A percentile compares a stretch with the other conserved stretches of the same genome.
phyloP scores from a whole-genome alignment of 2,888 invertebrate genomes.

The Steinernema hermaphroditum region DNA sequence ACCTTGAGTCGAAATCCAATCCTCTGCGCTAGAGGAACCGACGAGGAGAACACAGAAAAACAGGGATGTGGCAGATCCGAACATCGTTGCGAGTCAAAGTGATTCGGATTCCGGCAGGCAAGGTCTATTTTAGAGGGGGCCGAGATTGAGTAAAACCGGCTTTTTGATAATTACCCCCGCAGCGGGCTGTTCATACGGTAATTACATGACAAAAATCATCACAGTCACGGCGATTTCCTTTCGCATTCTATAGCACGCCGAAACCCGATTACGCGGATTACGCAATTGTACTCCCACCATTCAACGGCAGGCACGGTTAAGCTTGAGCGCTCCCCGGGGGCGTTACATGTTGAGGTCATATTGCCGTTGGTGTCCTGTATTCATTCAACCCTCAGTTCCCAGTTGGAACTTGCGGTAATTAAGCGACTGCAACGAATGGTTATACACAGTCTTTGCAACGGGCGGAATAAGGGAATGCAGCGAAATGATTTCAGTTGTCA shows the following conservation, averaged over 20 bases:
- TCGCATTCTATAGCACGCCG: not conserved
- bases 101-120: not conserved
- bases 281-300: constrained; percentile 24
- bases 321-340: not conserved
- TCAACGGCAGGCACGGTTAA: constrained; percentile 6
- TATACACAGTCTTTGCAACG: too few relatives aligned
- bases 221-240: constrained; percentile 18
- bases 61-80: constrained; percentile 13
- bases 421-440: too few relatives aligned
- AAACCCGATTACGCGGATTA: constrained; percentile 28
- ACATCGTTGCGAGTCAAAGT: constrained; percentile 20
- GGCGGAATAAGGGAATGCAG: too few relatives aligned
- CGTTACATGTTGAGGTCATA: not conserved
- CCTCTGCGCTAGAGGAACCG: not conserved
- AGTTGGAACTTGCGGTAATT: too few relatives aligned
- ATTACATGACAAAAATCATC: constrained; percentile 30
- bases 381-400: not conserved
- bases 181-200: constrained; percentile 19
- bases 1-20: not conserved
- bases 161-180: constrained; percentile 18
- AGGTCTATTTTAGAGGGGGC: constrained; percentile 27
- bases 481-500: too few relatives aligned
- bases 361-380: not conserved
- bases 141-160: constrained; percentile 26
- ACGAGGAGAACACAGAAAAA: not conserved